Conservation (phyloP, 2,888 invertebrate species). For the Alcis repandata region DNA sequence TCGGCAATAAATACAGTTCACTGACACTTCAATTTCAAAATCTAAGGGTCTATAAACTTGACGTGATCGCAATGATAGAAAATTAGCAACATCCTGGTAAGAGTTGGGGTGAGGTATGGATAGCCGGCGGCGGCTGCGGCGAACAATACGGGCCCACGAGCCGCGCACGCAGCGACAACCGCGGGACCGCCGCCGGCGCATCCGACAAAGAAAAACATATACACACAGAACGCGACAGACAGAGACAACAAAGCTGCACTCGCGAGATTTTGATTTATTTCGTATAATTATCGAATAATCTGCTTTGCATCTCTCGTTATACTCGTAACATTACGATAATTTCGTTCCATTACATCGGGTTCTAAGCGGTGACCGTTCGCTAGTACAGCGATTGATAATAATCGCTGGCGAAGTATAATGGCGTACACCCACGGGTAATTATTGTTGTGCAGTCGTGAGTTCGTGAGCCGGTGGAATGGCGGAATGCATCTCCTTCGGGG, state of each 20-base stretch:
- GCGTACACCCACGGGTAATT: constrained; percentile 87
- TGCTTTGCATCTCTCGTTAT: constrained; percentile 86
- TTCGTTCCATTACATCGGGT: constrained; percentile 81
- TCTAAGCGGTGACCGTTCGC: constrained; percentile 84
- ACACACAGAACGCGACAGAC: constrained; percentile 52
- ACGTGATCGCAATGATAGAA: constrained; percentile 83
- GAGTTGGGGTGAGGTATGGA: constrained; percentile 82
- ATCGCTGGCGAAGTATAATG: constrained; percentile 86
- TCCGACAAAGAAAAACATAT: constrained; percentile 60
- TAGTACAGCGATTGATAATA: constrained; percentile 85
- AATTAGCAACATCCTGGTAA: constrained; percentile 84
- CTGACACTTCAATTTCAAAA: constrained; percentile 84
- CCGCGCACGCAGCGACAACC: constrained; percentile 69
- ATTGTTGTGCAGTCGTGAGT: constrained; percentile 86
- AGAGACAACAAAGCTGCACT: constrained; percentile 62
- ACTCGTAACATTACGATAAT: constrained; percentile 86
- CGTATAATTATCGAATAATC: constrained; percentile 85
- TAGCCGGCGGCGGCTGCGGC: constrained; percentile 71
- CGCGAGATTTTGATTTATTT: constrained; percentile 83
- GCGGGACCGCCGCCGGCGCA: constrained; percentile 62
- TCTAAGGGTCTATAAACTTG: constrained; percentile 80
- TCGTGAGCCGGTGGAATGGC: constrained; percentile 83
- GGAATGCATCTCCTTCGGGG: constrained; percentile 87
- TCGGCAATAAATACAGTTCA: constrained; percentile 77
- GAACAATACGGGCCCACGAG: constrained; percentile 73